phyloP scores from a whole-genome alignment of 2,888 invertebrate species.

The Arctia plantaginis region DNA sequence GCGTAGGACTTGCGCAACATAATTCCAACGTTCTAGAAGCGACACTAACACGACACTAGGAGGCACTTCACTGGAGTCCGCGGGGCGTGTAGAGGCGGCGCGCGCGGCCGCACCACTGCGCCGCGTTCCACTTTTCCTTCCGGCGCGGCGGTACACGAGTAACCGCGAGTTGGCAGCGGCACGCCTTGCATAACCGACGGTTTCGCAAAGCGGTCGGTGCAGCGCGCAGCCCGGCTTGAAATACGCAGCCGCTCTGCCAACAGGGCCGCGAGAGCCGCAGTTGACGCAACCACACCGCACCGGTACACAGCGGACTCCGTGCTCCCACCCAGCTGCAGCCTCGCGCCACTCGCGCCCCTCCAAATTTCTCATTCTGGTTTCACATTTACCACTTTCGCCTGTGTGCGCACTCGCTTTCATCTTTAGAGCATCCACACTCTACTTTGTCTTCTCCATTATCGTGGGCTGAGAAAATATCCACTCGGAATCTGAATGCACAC shows the following conservation, averaged over 20 bases:
- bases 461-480: constrained; percentile 35
- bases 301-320: constrained; percentile 45
- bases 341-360: constrained; percentile 67
- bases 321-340: constrained; percentile 52
- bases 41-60: constrained; percentile 83
- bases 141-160: constrained; percentile 83
- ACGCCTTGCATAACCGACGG: constrained; percentile 85
- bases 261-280: constrained; percentile 67
- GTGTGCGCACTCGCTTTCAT: constrained; percentile 75
- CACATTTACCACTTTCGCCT: constrained; percentile 82
- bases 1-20: constrained; percentile 84
- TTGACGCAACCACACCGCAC: constrained; percentile 71
- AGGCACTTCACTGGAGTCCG: constrained; percentile 79
- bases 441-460: constrained; percentile 49
- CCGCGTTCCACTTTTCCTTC: constrained; percentile 86
- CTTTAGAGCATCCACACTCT: constrained; percentile 66
- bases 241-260: constrained; percentile 80
- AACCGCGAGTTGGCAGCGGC: constrained; percentile 84
- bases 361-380: constrained; percentile 70
- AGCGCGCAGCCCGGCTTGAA: constrained; percentile 81
- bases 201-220: constrained; percentile 85
- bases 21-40: constrained; percentile 83
- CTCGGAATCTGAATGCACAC: constrained; percentile 50
- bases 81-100: constrained; percentile 82
- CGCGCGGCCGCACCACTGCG: constrained; percentile 84